These are phyloP conservation scores for Olivierus martensii DNA, from an alignment of 1,140 invertebrate species.

Conservation along the genomic window DNA sequence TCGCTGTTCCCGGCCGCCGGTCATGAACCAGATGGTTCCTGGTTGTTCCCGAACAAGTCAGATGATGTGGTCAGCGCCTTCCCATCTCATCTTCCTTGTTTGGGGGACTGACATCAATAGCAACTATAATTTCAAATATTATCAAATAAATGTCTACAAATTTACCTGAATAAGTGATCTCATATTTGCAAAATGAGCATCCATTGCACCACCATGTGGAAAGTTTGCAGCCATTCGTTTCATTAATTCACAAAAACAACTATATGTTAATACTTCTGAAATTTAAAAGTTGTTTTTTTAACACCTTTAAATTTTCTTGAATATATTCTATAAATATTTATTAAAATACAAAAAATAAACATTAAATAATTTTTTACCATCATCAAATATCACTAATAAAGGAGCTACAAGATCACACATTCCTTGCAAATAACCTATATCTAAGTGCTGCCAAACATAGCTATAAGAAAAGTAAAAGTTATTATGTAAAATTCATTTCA, in stretches of 20 bases:
- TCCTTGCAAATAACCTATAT: constrained; percentile 78
- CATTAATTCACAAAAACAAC: constrained; percentile 83
- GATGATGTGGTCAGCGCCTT: too few relatives aligned
- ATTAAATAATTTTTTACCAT: constrained; percentile 36
- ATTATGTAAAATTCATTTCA: too few relatives aligned
- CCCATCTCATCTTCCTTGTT: too few relatives aligned
- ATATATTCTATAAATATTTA: neutral
- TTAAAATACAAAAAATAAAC: neutral
- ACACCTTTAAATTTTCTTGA: neutral
- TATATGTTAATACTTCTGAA: constrained; percentile 72
- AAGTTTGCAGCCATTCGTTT: constrained; percentile 79
- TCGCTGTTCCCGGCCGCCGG: too few relatives aligned
- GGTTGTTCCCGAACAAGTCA: too few relatives aligned
- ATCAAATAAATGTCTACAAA: neutral
- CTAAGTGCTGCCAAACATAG: constrained; percentile 86
- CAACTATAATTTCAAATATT: neutral
- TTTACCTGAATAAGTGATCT: constrained; percentile 45
- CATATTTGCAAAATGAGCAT: constrained; percentile 90
- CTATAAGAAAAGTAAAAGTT: constrained; percentile 36
- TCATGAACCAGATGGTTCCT: too few relatives aligned
- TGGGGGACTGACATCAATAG: too few relatives aligned
- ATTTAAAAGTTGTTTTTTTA: neutral
- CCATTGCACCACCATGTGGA: constrained; percentile 84
- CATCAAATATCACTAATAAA: constrained; percentile 77
- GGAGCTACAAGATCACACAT: constrained; percentile 94